Conservation (phyloP, 2,888 invertebrate genomes). For the Anarsia innoxiella region DNA sequence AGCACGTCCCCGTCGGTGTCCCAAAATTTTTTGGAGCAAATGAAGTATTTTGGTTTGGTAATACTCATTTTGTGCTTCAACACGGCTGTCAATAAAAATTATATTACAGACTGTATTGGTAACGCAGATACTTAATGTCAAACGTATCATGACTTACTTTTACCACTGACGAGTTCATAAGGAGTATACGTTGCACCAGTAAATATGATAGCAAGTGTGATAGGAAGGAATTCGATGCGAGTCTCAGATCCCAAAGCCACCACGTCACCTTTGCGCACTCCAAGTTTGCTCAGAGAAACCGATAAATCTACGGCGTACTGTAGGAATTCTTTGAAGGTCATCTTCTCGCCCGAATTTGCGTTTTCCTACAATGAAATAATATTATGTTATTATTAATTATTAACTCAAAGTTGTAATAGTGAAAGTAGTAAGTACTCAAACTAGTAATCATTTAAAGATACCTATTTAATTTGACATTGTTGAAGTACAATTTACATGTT, state of each 20-base stretch:
- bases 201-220: constrained; percentile 68
- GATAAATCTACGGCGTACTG: constrained; percentile 71
- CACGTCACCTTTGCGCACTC: constrained; percentile 65
- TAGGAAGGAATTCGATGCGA: constrained; percentile 68
- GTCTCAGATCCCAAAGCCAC: constrained; percentile 77
- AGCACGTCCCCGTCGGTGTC: constrained; percentile 44
- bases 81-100: constrained; percentile 77
- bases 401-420: too few relatives aligned
- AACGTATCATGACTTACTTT: constrained; percentile 42
- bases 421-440: too few relatives aligned
- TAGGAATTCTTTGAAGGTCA: constrained; percentile 68
- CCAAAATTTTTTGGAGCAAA: constrained; percentile 74
- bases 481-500: too few relatives aligned
- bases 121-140: too few relatives aligned
- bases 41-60: constrained; percentile 79
- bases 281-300: constrained; percentile 58
- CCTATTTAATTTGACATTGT: too few relatives aligned
- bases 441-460: too few relatives aligned
- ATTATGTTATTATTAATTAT: too few relatives aligned
- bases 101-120: too few relatives aligned
- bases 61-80: constrained; percentile 78
- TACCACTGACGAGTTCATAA: constrained; percentile 39
- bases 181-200: constrained; percentile 48
- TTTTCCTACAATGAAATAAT: too few relatives aligned
- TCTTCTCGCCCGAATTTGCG: constrained; percentile 63